Conservation (phyloP, 1,140 invertebrate species). For the Listronotus oregonensis region DNA sequence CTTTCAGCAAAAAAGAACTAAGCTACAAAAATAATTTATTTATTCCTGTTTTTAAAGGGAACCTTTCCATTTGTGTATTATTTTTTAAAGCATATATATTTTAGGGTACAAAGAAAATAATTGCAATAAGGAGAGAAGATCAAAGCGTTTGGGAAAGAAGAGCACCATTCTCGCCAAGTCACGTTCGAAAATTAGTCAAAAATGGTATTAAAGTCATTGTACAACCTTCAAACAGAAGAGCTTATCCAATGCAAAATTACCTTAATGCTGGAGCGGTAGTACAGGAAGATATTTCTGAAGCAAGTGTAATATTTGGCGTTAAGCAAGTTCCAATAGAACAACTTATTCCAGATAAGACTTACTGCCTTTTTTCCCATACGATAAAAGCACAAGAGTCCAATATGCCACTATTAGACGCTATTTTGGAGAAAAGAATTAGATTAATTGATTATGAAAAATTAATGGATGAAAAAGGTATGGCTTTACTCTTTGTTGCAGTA, state of each 20-base stretch:
- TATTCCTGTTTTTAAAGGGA: no score
- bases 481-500: no score
- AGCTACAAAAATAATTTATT: no score
- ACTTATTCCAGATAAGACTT: slow-evolving; percentile 93
- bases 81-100: no score
- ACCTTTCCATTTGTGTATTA: no score
- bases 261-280: slow-evolving; percentile 86
- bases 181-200: slow-evolving; percentile 81
- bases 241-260: slow-evolving; percentile 96
- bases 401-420: slow-evolving; percentile 95
- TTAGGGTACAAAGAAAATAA: slow-evolving; percentile 62
- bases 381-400: slow-evolving; percentile 99
- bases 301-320: slow-evolving; percentile 94
- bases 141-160: slow-evolving; percentile 98
- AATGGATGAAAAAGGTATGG: slow-evolving; percentile 77
- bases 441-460: slow-evolving; percentile 98
- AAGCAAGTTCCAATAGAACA: slow-evolving; percentile 96
- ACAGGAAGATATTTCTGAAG: slow-evolving; percentile 96
- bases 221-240: slow-evolving; percentile 95
- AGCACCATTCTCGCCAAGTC: slow-evolving; percentile 90
- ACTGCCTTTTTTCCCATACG: slow-evolving; percentile 98
- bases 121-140: slow-evolving; percentile 89
- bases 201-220: slow-evolving; percentile 78
- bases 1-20: no score
- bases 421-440: slow-evolving; percentile 93